phyloP scores from a whole-genome alignment of 2,888 invertebrate genomes.

The Seira ritae region DNA sequence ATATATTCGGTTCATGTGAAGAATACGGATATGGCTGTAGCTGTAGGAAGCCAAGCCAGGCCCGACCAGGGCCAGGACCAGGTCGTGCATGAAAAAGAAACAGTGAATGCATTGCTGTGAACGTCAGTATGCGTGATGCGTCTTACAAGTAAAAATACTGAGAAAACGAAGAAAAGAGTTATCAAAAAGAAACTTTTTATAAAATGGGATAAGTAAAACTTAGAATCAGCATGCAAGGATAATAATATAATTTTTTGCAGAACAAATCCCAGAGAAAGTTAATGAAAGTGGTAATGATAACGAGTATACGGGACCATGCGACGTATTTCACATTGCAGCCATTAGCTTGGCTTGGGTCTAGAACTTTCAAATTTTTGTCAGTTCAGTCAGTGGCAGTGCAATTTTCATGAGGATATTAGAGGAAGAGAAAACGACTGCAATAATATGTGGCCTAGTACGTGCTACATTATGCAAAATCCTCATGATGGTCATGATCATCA shows the following conservation, averaged over 20 bases:
- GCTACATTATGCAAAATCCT: not conserved
- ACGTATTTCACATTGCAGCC: not conserved
- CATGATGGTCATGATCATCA: not conserved
- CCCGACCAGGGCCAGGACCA: conserved; percentile 9
- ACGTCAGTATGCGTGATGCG: not conserved
- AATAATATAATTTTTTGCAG: not conserved
- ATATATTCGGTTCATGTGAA: conserved; percentile 44
- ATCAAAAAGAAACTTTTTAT: not conserved
- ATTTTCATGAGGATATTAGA: not conserved
- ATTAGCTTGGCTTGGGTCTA: not conserved
- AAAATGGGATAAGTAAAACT: not conserved
- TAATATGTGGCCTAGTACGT: conserved; percentile 11
- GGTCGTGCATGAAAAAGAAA: conserved; percentile 20
- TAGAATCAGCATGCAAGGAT: not conserved
- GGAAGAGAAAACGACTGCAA: not conserved
- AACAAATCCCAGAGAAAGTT: not conserved
- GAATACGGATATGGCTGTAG: conserved; percentile 21
- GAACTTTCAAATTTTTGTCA: not conserved
- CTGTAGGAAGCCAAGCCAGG: conserved; percentile 18
- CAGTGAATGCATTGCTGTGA: conserved; percentile 36
- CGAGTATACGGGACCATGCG: not conserved
- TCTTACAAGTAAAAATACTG: not conserved
- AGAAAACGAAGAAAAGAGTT: no score
- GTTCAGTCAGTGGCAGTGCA: not conserved
- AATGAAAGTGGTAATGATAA: not conserved